Evolutionary conservation across 2,113 vertebrate genomes (phyloP), one percentile per base, ranked within the genome.

Genomic region (Ctenomys sociabilis): DNA sequence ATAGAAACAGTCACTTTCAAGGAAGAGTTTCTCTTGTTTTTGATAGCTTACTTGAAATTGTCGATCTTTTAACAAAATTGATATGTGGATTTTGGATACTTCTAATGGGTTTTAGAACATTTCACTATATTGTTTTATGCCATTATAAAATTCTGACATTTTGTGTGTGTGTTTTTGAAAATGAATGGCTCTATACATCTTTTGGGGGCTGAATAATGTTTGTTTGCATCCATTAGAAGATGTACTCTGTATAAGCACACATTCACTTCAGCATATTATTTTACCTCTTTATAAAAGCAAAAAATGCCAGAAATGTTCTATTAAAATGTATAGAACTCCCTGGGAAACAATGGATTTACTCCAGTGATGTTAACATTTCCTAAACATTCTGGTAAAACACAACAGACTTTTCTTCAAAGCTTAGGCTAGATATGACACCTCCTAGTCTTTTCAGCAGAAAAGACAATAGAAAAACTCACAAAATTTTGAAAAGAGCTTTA

Each of bases 1-100:
- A 37, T 17, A 85, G 54, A 75, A 8, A 45, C 24, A 32, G 49
- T 52, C 1, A 37, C 61, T 85, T 64, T 59, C 52, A 86, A 83
- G 91, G 78, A 57, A 63, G 52, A 89, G 7, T 0, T 26, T 82
- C 82, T 66, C 24, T 94, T 66, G 14, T 59, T 54, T 91, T 75
- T 91, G 61, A 40, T 19, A 72, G 64, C n/a, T 84, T 91, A 37
- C n/a, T 85, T 91, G 80, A 82, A 91, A 63, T 77, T 84, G 57
- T 1, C 12, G 77, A 8, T 35, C 6, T 86, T 92, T 95, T 93
- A n/a, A 30, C 45, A 81, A 63, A 81, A 92, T 61, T 43, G 40
- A 37, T 73, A 22, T 40, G 64, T 93, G 13, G 52, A 22, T 52
- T 37, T 21, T 37, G 3, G n/a, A 63, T 85, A 93, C 40, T 90